A percentile compares a stretch with the other conserved stretches of the same genome.
These are phyloP conservation scores for Ridgeia piscesae DNA, from an alignment of 1,140 invertebrate species.

Conservation along the genomic window DNA sequence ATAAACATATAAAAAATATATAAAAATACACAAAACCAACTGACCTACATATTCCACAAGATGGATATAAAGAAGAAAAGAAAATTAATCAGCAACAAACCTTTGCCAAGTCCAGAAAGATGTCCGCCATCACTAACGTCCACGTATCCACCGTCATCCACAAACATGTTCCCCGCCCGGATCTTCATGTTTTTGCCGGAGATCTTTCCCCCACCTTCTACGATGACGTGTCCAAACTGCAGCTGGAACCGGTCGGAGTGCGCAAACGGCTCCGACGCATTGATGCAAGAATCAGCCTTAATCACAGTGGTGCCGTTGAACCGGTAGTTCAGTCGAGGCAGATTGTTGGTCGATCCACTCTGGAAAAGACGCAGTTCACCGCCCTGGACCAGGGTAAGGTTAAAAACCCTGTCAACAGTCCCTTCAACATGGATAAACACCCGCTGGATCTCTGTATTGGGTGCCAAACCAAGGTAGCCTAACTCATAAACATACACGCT, in stretches of 20 bases:
- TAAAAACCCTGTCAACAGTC: constrained; percentile 41
- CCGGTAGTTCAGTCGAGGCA: constrained; percentile 34
- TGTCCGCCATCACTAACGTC: constrained; percentile 44
- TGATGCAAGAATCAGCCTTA: constrained; percentile 42
- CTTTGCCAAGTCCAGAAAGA: constrained; percentile 35
- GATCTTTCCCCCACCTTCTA: constrained; percentile 43
- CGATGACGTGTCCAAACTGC: constrained; percentile 35
- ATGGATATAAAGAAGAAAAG: not conserved
- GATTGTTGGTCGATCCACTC: constrained; percentile 41
- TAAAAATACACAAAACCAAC: not conserved
- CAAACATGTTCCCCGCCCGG: constrained; percentile 35
- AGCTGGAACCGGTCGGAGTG: constrained; percentile 36
- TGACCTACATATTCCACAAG: not conserved
- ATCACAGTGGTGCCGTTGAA: constrained; percentile 41
- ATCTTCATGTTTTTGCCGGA: constrained; percentile 41
- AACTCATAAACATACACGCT: constrained; percentile 43
- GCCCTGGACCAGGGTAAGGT: constrained; percentile 41
- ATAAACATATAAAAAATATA: not conserved
- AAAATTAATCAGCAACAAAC: constrained; percentile 29
- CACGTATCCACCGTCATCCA: constrained; percentile 47
- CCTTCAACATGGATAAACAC: constrained; percentile 45
- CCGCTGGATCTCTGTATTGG: constrained; percentile 40
- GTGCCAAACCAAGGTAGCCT: constrained; percentile 44
- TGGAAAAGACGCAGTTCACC: constrained; percentile 39
- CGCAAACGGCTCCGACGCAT: constrained; percentile 42